phyloP scores from a whole-genome alignment of 2,888 invertebrate species.

The Watsonalla binaria region DNA sequence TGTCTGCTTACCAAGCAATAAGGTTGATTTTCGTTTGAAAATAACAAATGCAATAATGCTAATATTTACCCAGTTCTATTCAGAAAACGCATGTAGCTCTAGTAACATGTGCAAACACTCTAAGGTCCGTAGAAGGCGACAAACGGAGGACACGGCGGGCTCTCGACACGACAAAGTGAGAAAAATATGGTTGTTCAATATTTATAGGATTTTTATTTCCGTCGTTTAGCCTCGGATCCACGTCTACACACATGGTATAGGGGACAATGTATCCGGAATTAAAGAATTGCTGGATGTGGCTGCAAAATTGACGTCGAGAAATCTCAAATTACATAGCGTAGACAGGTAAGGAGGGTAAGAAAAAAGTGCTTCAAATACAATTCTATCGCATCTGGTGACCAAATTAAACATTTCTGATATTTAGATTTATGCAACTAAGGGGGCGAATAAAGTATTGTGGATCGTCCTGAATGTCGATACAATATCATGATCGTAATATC shows the following conservation, averaged over 20 bases:
- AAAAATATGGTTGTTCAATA: constrained; percentile 77
- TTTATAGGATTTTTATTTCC: constrained; percentile 76
- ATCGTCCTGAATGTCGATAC: no score
- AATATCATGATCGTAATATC: no score
- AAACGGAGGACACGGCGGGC: constrained; percentile 47
- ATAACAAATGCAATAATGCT: not conserved
- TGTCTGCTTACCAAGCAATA: no score
- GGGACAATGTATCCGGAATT: constrained; percentile 32
- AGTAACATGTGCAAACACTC: constrained; percentile 26
- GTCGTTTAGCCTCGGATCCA: constrained; percentile 68
- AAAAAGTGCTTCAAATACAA: no score
- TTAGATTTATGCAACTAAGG: no score
- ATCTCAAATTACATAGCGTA: no score
- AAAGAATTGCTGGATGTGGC: constrained; percentile 4
- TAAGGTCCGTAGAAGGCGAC: constrained; percentile 38
- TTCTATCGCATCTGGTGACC: no score
- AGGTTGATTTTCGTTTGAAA: not conserved
- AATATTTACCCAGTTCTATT: not conserved
- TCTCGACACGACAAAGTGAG: constrained; percentile 70
- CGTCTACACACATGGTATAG: constrained; percentile 41
- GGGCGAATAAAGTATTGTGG: no score
- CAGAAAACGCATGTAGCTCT: constrained; percentile 1
- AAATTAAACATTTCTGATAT: no score
- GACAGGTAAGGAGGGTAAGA: no score
- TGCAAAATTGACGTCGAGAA: no score